Percentiles rank a stretch among this genome's conserved stretches.
These are phyloP conservation scores for Vanessa cardui DNA, from an alignment of 2,888 invertebrate genomes.

Conservation along the genomic window DNA sequence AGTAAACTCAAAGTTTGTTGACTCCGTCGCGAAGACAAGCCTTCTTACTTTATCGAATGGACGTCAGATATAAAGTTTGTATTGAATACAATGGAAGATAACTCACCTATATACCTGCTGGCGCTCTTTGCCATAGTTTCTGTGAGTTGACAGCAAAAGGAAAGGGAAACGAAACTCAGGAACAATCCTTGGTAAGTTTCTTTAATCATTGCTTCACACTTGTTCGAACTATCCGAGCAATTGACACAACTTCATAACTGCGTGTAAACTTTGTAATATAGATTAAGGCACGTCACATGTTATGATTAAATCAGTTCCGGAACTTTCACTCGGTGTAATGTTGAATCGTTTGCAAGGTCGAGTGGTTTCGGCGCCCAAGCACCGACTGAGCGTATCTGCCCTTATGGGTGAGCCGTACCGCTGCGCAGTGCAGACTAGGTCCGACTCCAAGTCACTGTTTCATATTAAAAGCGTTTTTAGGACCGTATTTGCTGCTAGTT, in stretches of 20 bases:
- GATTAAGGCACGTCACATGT: conserved; percentile 38
- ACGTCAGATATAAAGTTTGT: background rate
- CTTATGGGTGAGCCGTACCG: conserved; percentile 41
- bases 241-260: conserved; percentile 34
- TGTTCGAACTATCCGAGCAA: conserved; percentile 31
- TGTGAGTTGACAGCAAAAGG: conserved; percentile 77
- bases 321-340: conserved; percentile 46
- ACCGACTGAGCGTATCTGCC: conserved; percentile 56
- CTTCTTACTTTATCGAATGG: too few relatives aligned
- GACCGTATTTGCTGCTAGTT: conserved; percentile 45
- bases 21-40: background rate
- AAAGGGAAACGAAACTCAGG: conserved; percentile 75
- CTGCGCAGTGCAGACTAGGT: conserved; percentile 68
- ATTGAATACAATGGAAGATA: conserved; percentile 11
- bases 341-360: conserved; percentile 61
- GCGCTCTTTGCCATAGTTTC: conserved; percentile 79
- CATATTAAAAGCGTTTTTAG: conserved; percentile 56
- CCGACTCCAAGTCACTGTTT: conserved; percentile 55
- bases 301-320: conserved; percentile 22
- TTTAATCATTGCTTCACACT: conserved; percentile 68
- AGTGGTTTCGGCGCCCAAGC: conserved; percentile 65
- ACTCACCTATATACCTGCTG: conserved; percentile 75
- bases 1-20: background rate
- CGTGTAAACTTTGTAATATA: conserved; percentile 8
- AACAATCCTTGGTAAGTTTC: conserved; percentile 77